Percentiles rank a stretch among this genome's conserved stretches.
Conservation (phyloP, 2,888 invertebrate genomes). For the Prenolepis imparis region DNA sequence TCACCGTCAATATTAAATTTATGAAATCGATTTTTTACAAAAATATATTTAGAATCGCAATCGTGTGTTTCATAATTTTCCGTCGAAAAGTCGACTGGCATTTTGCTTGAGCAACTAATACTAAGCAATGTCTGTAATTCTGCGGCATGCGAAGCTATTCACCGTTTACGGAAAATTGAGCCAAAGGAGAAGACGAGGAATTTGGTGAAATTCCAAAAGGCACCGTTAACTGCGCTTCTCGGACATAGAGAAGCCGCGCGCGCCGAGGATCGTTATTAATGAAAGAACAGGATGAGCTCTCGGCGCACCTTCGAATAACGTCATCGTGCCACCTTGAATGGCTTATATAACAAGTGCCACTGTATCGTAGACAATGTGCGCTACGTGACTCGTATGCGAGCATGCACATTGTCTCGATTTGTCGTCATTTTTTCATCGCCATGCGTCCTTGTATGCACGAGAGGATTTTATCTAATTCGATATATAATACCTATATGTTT, state of each 20-base stretch:
- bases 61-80: slow-evolving; percentile 21
- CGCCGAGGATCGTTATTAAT: slow-evolving; percentile 74
- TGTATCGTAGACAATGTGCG: slow-evolving; percentile 56
- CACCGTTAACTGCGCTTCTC: slow-evolving; percentile 65
- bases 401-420: slow-evolving; percentile 20
- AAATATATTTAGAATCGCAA: background rate
- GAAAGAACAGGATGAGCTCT: slow-evolving; percentile 80
- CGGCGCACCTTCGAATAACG: slow-evolving; percentile 81
- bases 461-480: slow-evolving; percentile 25
- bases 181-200: slow-evolving; percentile 46
- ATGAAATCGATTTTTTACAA: background rate
- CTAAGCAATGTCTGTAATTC: background rate
- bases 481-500: background rate
- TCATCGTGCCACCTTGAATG: slow-evolving; percentile 81
- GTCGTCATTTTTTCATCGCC: slow-evolving; percentile 8
- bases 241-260: slow-evolving; percentile 41
- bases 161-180: slow-evolving; percentile 15
- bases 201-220: slow-evolving; percentile 62
- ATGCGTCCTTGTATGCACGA: slow-evolving; percentile 28
- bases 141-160: background rate
- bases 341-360: slow-evolving; percentile 79
- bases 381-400: slow-evolving; percentile 30
- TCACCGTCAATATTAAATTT: background rate
- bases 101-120: background rate
- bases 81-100: slow-evolving; percentile 12